Base-by-base conservation (phyloP, 2,113 vertebrate species). In the Rhombomys opimus region DNA sequence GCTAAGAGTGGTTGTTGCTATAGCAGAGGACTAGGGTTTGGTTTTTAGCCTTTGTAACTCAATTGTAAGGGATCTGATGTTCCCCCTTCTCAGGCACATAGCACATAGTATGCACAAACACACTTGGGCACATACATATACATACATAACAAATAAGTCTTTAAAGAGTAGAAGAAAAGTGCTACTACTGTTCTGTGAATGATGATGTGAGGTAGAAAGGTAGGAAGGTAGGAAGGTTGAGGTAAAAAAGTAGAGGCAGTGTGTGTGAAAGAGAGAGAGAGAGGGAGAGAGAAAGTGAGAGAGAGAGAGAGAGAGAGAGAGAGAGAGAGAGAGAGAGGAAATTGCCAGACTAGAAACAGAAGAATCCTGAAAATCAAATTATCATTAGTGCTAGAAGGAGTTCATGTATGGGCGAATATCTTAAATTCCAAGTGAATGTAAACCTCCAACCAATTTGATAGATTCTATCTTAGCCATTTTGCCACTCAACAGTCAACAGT, bases 361-460 rank as follows among this genome's bases (percentile, higher is more conserved):
- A 92, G 18, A 41, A 2, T 35, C 57, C 1, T 46, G 18, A 76
- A 86, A 25, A n/a, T 80, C 75, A 70, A 96, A 35, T 92, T 88
- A 75, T 61, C 68, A 14, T 76, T 54, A 77, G 27, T 73, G 15
- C 35, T 70, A 68, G 52, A 91, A 90, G 78, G 50, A 93, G 59
- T 63, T 93, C 52, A 57, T 46, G 7, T 46, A 5, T n/a, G 18
- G 8, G 68, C 68, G 70, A 77, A 87, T 2, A 23, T 73, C 80
- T 72, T 12, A 22, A 63, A 30, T 68, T 94, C 23, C 72, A 77
- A 86, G 72, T 90, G 75, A 88, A 90, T 89, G 32, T 11, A 65
- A 94, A 77, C 52, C 14, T 82, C 68, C 75, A 76, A 96, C 25
- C 38, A 92, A 17, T 72, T 86, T 72, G 87, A 14, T 12, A 94